Percentiles rank a stretch among this genome's conserved stretches.
Evolutionary conservation across 1,140 invertebrate genomes (phyloP).

Genomic region (Diploscapter pachys): DNA sequence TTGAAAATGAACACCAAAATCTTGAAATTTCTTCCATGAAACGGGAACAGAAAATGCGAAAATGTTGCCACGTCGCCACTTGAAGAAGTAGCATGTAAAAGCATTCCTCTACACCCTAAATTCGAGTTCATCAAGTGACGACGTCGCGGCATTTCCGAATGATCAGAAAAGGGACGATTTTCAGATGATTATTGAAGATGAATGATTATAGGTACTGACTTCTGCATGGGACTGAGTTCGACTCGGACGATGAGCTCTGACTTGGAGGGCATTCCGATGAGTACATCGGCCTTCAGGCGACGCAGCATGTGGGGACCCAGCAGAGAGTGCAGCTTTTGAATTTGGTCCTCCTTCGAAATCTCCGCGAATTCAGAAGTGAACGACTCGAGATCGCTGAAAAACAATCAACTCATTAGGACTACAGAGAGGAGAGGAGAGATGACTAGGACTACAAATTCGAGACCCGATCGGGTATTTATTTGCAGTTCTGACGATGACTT

Average conservation of each 20-base stretch:
- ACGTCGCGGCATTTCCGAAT: too few species aligned
- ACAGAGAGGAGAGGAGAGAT: slow-evolving; percentile 60
- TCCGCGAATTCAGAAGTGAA: slow-evolving; percentile 99
- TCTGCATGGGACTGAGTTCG: slow-evolving; percentile 96
- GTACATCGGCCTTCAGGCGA: slow-evolving; percentile 92
- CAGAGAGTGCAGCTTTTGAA: slow-evolving; percentile 95
- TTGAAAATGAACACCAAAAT: too few species aligned
- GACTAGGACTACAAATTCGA: not conserved
- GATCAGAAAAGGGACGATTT: too few species aligned
- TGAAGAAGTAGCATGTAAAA: too few species aligned
- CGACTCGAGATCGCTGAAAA: slow-evolving; percentile 81
- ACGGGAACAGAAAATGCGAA: too few species aligned
- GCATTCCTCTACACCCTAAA: too few species aligned
- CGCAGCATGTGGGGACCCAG: slow-evolving; percentile 96
- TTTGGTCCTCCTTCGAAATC: slow-evolving; percentile 98
- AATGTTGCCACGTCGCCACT: too few species aligned
- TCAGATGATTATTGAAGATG: not conserved
- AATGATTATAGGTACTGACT: slow-evolving; percentile 63
- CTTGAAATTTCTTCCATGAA: too few species aligned
- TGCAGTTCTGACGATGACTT: slow-evolving; percentile 40
- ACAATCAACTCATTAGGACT: too few species aligned
- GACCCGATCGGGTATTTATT: too few species aligned
- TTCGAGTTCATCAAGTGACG: too few species aligned
- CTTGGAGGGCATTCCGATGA: slow-evolving; percentile 98
- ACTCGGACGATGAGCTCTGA: slow-evolving; percentile 99